phyloP scores from a whole-genome alignment of 2,113 vertebrate species.

The Zosterops japonicus region DNA sequence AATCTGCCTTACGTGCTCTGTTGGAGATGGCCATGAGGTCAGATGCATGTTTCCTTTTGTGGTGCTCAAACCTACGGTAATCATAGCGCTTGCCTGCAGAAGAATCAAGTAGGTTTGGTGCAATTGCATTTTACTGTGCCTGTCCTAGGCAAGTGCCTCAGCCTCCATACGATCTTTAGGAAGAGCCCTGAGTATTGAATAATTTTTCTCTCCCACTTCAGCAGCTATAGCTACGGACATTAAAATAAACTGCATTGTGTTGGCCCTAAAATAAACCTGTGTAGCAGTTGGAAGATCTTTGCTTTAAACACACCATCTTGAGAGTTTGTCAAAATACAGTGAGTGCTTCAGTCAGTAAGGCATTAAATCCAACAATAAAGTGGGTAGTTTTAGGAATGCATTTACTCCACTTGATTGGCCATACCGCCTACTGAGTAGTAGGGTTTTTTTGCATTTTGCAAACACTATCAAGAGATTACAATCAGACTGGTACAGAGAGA shows the following conservation, averaged over 20 bases:
- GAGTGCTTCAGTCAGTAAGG: background rate
- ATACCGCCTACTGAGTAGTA: background rate
- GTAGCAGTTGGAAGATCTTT: background rate
- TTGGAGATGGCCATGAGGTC: background rate
- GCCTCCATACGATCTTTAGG: background rate
- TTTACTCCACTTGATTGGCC: background rate
- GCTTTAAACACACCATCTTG: background rate
- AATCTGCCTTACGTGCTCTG: background rate
- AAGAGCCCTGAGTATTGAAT: background rate
- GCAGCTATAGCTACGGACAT: background rate
- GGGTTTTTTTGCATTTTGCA: background rate
- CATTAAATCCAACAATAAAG: conserved; percentile 1
- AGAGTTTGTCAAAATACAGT: background rate
- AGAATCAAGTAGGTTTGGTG: background rate
- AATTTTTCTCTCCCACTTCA: background rate
- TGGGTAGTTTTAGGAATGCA: background rate
- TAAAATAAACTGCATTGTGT: background rate
- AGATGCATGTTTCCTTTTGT: background rate
- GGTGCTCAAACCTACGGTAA: background rate
- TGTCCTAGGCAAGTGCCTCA: background rate
- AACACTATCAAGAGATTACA: background rate
- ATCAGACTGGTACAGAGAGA: background rate
- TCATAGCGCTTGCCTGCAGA: background rate
- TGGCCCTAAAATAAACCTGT: background rate
- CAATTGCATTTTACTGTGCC: background rate